phyloP scores from a whole-genome alignment of 2,888 invertebrate genomes.

The Cataglyphis albicans region DNA sequence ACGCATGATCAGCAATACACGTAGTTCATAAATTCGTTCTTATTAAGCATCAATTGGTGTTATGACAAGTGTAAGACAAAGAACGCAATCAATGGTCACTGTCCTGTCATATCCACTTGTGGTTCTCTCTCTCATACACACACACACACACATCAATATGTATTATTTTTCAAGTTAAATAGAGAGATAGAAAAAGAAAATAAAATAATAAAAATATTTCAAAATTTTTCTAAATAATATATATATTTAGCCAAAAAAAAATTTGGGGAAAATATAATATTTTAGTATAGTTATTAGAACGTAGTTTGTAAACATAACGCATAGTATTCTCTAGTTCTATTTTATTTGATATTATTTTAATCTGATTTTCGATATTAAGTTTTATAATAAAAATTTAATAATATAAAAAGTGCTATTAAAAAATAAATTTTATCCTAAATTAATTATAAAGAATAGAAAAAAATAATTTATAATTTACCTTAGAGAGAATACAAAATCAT shows the following conservation, averaged over 20 bases:
- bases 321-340: background rate
- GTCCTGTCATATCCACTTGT: background rate
- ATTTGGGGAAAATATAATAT: background rate
- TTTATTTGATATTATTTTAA: background rate
- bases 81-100: slow-evolving; percentile 45
- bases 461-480: background rate
- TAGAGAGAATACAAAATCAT: background rate
- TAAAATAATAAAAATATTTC: background rate
- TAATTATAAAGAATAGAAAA: background rate
- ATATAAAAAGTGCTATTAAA: background rate
- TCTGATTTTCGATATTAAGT: background rate
- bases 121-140: background rate
- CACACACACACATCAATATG: background rate
- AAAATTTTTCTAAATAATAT: background rate
- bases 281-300: background rate
- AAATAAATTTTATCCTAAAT: slow-evolving; percentile 9
- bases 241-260: background rate
- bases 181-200: background rate
- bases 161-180: background rate
- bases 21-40: slow-evolving; percentile 68
- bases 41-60: slow-evolving; percentile 75
- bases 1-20: slow-evolving; percentile 60
- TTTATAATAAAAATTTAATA: background rate
- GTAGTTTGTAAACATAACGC: too few relatives aligned
- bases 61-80: slow-evolving; percentile 57